These are phyloP conservation scores for Drosophila prostipennis DNA, from an alignment of 2,888 invertebrate genomes.

Conservation along the genomic window DNA sequence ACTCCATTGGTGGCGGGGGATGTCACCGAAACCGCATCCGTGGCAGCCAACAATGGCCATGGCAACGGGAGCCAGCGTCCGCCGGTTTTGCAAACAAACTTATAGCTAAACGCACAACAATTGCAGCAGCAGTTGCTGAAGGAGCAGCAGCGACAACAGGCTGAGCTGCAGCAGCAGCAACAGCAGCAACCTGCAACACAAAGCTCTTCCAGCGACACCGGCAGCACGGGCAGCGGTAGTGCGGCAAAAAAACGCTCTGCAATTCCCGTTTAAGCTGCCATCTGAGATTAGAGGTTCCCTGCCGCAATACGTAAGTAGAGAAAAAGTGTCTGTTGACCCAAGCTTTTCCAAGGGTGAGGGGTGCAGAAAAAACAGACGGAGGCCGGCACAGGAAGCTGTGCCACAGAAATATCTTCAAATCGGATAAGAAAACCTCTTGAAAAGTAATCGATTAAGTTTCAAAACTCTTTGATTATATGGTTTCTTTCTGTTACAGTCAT, in stretches of 20 bases:
- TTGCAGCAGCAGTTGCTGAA: constrained; percentile 66
- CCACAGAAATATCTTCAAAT: constrained; percentile 1
- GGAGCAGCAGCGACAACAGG: constrained; percentile 65
- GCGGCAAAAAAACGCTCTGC: constrained; percentile 79
- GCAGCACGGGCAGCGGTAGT: constrained; percentile 57
- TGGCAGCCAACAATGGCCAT: constrained; percentile 20
- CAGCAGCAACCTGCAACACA: constrained; percentile 40
- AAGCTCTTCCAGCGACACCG: constrained; percentile 52
- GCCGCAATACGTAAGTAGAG: constrained; percentile 19
- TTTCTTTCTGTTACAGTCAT: background rate
- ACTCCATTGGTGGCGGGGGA: constrained; percentile 5
- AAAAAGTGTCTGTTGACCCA: constrained; percentile 15
- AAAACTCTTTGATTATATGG: background rate
- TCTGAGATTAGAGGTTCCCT: background rate
- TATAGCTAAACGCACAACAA: constrained; percentile 83
- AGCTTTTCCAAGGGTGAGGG: background rate
- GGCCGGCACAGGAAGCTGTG: background rate
- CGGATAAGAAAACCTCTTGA: background rate
- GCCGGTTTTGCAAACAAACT: constrained; percentile 75
- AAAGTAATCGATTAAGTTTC: background rate
- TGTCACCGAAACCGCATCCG: constrained; percentile 41
- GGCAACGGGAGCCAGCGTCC: constrained; percentile 40
- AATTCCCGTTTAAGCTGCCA: constrained; percentile 76
- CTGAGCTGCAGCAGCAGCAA: constrained; percentile 23
- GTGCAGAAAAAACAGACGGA: background rate